Base-by-base conservation (phyloP, 2,888 invertebrate genomes). In the Aspidiotus destructor region DNA sequence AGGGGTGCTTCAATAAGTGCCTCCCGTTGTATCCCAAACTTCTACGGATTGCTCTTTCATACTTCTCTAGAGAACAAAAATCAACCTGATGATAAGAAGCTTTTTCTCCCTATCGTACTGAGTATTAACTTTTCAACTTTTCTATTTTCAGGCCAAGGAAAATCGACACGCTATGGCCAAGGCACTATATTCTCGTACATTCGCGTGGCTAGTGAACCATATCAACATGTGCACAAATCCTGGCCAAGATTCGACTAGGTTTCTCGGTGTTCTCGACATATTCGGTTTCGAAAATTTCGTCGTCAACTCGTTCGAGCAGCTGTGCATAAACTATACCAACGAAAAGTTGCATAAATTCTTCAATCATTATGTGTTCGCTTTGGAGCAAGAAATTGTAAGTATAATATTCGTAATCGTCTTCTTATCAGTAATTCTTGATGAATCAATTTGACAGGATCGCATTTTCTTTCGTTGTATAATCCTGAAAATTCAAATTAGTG, bases 331-430 rank as follows among this genome's bases (percentile, higher is more conserved):
- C 79, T 94, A 92, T 78, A 92, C 93, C 0, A 94, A 94, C 76
- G 93, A 94, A 78, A 94, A 94, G 77, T 81, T 94, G 48, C 94
- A 94, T 77, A 92, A 92, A 80, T 94, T 95, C 81, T 96, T 96
- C 79, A 95, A 95, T 80, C 93, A 95, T 76, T 94, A 95, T 76
- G 94, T 96, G 41, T 95, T 96, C 76, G 92, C 93, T 1, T 77
- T 95, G 72, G 95, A 96, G 77, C 94, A 93, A 78, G 90, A 92
- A 80, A 88, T 92, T 76, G 92, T 93, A 79, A 86, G 90, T 85
- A 73, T 6, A 48, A 48, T n/a, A 2, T 11, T 48, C 48, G 48
- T 2, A 6, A 48, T n/a, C 6, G 48, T 13, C n/a, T 48, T 48
- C n/a, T 48, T 48, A 48, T 6, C 2, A 3, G 48, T 6, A 3